Evolutionary conservation across 2,797 vertebrate genomes (phyloP), one percentile per base, ranked within the genome.

Genomic region (Sebastes minor): DNA sequence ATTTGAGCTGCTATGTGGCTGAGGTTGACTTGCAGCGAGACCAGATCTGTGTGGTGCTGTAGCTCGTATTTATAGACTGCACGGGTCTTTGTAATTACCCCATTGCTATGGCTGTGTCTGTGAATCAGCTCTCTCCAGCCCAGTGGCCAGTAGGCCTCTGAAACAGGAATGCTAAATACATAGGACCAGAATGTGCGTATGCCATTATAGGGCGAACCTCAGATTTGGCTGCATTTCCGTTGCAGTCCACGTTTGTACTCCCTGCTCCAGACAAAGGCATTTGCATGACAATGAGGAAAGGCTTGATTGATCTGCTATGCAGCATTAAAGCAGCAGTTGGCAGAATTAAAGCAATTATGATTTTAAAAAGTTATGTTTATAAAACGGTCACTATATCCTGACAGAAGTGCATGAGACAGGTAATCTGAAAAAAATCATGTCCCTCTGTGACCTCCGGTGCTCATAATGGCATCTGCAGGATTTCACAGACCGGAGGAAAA

Each of bases 101-200:
- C 78, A 80, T 76, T 80, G 85, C 86, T 63, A 9, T 71, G 69
- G 61, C 74, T 81, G 85, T 74, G 89, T 90, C 90, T 89, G 91
- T 86, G 87, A 90, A 90, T 91, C 90, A 83, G 67, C 81, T 88
- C 83, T 55, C 80, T 83, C 27, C 70, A 72, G 68, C 80, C 27
- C 87, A 84, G 89, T 30, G 81, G 87, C 86, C 78, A 33, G 82
- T 65, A 42, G 75, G 72, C 73, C 82, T 90, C 84, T 63, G 84
- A 78, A 87, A 84, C 83, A 91, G 85, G 92, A 96, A 95, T 93
- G 91, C 86, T 94, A 95, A 95, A 91, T 92, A 95, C 92, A 95
- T 90, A 88, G 92, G 78, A 88, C 82, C 83, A 87, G 86, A 92
- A 86, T 74, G 79, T 78, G 67, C 80, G 81, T 76, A 78, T 89